Base-by-base conservation (phyloP, 2,113 vertebrate species). In the Globicephala melas region DNA sequence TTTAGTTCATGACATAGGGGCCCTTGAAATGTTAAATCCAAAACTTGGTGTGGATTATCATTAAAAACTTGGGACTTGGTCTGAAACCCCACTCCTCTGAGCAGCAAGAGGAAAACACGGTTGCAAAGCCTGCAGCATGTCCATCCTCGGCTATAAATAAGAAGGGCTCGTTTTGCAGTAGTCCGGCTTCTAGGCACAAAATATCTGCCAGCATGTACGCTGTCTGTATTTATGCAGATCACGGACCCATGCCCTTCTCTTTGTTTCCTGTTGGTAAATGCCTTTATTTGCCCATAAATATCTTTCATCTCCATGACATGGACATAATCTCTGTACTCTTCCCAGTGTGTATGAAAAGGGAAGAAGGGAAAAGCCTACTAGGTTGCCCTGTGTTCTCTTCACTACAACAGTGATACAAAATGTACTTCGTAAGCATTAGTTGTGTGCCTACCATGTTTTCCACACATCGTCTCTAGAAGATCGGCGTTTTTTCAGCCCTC, bases 1-100 rank as follows among this genome's bases (percentile, higher is more conserved):
- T 95, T 99, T 99, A 98, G 97, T 97, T 97, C 97, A 97, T 98
- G 98, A 98, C 98, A 98, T 95, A 98, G 91, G 89, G 98, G 80
- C 94, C 84, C 95, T 96, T 82, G 58, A 76, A 97, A 97, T 94
- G 98, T 83, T 97, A 62, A 13, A 38, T 41, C 67, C 97, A 99
- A 99, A 98, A 98, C 97, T 73, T 41, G 98, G 98, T 95, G 58
- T 97, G 98, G 98, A 98, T 0, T 96, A n/a, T 6, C 4, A 71
- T 86, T 86, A 67, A 91, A 93, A 97, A 95, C 93, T 85, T 77
- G 98, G 98, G 92, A 92, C 97, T 65, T 91, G 96, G 83, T 33
- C 73, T 74, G 95, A 97, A 97, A 96, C 87, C 84, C 79, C 89
- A 80, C 96, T 97, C 95, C 96, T 89, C 92, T 10, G 68, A 89